phyloP scores from a whole-genome alignment of 2,113 vertebrate species.

The Dromas ardeola region DNA sequence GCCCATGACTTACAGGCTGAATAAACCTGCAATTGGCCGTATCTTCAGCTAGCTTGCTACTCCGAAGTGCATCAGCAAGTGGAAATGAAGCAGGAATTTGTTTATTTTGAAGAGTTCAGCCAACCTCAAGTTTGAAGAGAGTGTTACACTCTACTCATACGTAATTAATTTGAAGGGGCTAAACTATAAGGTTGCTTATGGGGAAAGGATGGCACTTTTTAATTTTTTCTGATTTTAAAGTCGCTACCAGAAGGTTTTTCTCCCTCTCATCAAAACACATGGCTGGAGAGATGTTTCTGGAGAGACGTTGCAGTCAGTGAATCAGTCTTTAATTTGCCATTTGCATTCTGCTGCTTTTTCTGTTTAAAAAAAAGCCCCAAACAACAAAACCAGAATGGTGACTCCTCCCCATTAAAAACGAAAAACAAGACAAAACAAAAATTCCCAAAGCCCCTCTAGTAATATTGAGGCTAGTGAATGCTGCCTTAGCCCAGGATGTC shows the following conservation, averaged over 20 bases:
- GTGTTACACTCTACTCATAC: not conserved
- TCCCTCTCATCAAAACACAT: not conserved
- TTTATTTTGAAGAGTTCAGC: constrained; percentile 29
- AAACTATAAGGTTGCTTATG: not conserved
- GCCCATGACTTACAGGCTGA: constrained; percentile 15
- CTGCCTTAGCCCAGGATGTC: not conserved
- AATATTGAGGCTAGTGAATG: not conserved
- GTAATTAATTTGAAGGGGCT: not conserved
- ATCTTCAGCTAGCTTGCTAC: not conserved
- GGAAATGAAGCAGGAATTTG: not conserved
- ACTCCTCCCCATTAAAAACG: not conserved
- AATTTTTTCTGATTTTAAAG: not conserved
- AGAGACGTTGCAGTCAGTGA: not conserved
- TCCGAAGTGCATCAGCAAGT: not conserved
- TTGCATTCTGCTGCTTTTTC: constrained; percentile 2
- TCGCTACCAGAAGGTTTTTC: constrained; percentile 24
- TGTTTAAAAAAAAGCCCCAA: not conserved
- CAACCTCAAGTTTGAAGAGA: not conserved
- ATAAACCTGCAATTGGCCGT: constrained; percentile 21
- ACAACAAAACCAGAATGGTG: not conserved
- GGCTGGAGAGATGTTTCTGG: constrained; percentile 36
- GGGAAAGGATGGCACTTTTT: not conserved
- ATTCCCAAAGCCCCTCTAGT: not conserved
- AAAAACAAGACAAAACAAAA: not conserved
- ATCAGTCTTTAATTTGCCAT: constrained; percentile 15